Percentiles rank a stretch among this genome's conserved stretches.
phyloP scores from a whole-genome alignment of 2,888 invertebrate genomes.

The Heliothis peltigera region DNA sequence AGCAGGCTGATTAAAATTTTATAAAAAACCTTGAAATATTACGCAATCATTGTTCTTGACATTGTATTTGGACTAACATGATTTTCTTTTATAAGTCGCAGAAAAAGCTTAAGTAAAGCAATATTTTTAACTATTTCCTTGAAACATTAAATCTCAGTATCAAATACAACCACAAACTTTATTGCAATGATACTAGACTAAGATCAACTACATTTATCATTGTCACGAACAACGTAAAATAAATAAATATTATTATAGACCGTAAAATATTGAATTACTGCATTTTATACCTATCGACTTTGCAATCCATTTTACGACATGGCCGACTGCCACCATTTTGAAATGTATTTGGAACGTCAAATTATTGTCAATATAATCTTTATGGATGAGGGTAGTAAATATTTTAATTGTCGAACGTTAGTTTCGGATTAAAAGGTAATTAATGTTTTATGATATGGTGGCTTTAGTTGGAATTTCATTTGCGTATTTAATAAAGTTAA shows the following conservation, averaged over 20 bases:
- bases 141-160: background rate
- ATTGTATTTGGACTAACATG: too few relatives aligned
- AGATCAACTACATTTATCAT: background rate
- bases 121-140: too few relatives aligned
- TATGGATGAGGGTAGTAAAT: constrained; percentile 35
- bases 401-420: constrained; percentile 34
- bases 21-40: too few relatives aligned
- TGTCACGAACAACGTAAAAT: background rate
- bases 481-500: background rate
- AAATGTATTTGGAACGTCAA: constrained; percentile 37
- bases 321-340: constrained; percentile 24
- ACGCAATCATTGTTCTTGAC: too few relatives aligned
- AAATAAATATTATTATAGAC: background rate
- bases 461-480: constrained; percentile 2
- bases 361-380: constrained; percentile 44
- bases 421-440: constrained; percentile 34
- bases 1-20: too few relatives aligned
- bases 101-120: too few relatives aligned
- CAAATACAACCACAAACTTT: background rate
- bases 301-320: constrained; percentile 29
- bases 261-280: constrained; percentile 2
- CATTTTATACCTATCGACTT: constrained; percentile 15
- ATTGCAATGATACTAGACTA: background rate
- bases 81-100: too few relatives aligned
- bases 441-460: constrained; percentile 9